Conservation (phyloP, 2,797 vertebrate species). For the Epinephelus malabaricus region DNA sequence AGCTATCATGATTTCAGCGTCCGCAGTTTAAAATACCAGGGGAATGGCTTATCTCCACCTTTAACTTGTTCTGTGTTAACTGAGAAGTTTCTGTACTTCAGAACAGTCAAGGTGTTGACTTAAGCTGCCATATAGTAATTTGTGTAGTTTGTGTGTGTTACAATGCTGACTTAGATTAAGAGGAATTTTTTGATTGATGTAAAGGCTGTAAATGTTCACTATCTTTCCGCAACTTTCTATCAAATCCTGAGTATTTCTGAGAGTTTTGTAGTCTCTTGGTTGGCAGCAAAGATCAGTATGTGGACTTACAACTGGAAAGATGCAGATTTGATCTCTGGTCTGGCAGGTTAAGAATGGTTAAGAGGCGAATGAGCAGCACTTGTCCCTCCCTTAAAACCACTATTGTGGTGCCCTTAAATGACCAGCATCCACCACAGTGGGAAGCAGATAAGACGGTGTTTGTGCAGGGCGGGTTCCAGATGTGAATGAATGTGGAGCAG, state of each 20-base stretch:
- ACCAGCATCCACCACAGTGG: constrained; percentile 14
- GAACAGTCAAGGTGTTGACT: not conserved
- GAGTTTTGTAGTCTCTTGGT: not conserved
- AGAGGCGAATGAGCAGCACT: constrained; percentile 8
- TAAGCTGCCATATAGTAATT: not conserved
- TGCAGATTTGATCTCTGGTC: not conserved
- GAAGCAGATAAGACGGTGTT: constrained; percentile 35
- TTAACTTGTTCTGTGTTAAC: not conserved
- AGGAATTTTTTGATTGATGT: not conserved
- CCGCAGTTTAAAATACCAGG: not conserved
- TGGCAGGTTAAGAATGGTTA: not conserved
- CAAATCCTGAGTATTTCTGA: not conserved
- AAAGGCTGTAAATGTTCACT: not conserved
- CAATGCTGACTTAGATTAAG: not conserved
- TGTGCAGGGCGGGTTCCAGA: constrained; percentile 20
- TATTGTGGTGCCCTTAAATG: constrained; percentile 1
- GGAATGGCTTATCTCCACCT: not conserved
- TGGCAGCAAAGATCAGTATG: not conserved
- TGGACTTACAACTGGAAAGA: not conserved
- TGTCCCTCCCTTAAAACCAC: not conserved
- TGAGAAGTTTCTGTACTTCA: constrained; percentile 1
- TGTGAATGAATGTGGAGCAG: not conserved
- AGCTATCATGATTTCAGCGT: not conserved
- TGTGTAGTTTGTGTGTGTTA: not conserved
- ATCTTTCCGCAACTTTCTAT: not conserved